Base-by-base conservation (phyloP, 2,888 invertebrate species). In the Cabera pusaria region DNA sequence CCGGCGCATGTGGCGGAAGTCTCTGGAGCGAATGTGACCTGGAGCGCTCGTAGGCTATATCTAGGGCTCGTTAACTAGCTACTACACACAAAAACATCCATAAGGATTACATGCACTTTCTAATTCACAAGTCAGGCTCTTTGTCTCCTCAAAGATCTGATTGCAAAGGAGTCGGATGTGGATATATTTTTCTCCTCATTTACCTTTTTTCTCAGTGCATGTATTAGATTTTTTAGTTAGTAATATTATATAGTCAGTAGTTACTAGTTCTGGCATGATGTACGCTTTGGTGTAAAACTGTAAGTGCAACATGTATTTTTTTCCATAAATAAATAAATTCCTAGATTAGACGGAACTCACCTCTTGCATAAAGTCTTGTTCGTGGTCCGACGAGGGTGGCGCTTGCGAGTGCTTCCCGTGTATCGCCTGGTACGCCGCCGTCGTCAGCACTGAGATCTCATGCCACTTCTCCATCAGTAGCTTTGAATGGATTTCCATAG, bases 381-480 rank as follows among this genome's bases (percentile, higher is more conserved):
- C 94, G 61, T 82, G 86, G 65, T 84, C 88, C 40, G 87, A 79
- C 27, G 87, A 79, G 31, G 86, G 83, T 40, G 84, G 79, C 49
- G 82, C 71, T 55, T 86, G 83, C 35, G 85, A 74, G 24, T 87
- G 85, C 62, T 87, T 90, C 46, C 95, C 95, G 69, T 97, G 95
- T 83, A 97, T 94, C 54, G 97, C 97, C 74, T 97, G 97, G 79
- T 97, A 97, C 32, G 97, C 97, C 40, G 97, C 97, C 44, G 97
- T 97, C 49, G 97, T 97, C 63, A 97, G 91, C 63, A 97, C 97
- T 67, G 97, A 92, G 65, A 97, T 93, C 90, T 97, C 97, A 82
- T 98, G 98, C 99, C 99, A 99, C 86, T 98, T 97, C 88, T 97
- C 97, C 72, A 98, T 98, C 69, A 99, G 90, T 59, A 99, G 91